Percentiles rank a stretch among this genome's conserved stretches.
phyloP scores from a whole-genome alignment of 2,888 invertebrate genomes.

The Ypsolopha sequella region DNA sequence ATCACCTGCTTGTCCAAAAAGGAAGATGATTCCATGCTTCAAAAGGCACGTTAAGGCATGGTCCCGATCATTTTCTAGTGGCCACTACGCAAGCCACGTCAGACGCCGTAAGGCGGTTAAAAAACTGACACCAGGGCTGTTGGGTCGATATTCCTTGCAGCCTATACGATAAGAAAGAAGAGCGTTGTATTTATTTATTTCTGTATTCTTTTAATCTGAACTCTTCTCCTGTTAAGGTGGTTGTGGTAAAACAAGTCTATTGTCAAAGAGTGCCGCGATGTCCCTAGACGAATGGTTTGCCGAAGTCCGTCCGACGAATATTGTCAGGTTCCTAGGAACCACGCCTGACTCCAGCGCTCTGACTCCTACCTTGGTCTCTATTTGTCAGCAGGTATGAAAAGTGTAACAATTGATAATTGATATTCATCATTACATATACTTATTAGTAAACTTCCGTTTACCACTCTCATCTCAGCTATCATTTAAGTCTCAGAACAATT shows the following conservation, averaged over 20 bases:
- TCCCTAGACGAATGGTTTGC: conserved; percentile 81
- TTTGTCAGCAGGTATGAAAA: conserved; percentile 89
- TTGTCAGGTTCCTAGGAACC: conserved; percentile 94
- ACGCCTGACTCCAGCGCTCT: conserved; percentile 97
- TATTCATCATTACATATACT: no score
- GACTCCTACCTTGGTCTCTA: conserved; percentile 93
- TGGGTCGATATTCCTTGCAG: no score
- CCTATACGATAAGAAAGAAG: no score
- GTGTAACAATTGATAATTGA: neutral
- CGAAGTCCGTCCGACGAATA: conserved; percentile 83
- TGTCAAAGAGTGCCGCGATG: conserved; percentile 92
- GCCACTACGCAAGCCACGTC: no score
- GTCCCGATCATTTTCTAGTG: no score
- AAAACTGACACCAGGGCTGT: no score
- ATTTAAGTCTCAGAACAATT: neutral
- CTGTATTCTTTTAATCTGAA: neutral
- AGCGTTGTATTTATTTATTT: no score
- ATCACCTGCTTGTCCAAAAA: no score
- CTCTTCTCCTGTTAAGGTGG: conserved; percentile 71
- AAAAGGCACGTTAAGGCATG: no score
- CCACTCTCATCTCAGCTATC: no score
- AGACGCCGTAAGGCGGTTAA: no score
- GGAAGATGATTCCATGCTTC: no score
- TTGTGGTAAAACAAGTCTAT: conserved; percentile 96
- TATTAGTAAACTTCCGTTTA: neutral